Evolutionary conservation across 2,888 invertebrate genomes (phyloP).

Genomic region (Chymomyza procnemis): DNA sequence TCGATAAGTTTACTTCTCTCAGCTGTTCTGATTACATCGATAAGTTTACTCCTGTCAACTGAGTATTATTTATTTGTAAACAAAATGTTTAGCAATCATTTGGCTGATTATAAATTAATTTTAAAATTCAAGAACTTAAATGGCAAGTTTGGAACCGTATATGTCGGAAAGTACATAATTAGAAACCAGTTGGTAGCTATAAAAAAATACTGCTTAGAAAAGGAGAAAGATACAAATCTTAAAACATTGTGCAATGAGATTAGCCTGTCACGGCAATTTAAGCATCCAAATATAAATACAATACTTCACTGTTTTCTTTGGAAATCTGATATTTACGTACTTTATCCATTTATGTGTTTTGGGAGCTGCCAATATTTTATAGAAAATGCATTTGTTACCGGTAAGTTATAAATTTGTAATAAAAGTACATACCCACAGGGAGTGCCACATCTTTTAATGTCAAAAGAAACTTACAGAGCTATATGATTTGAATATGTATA

Average conservation of each 20-base stretch:
- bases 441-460: no score
- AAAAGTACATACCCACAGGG: no score
- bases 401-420: constrained; percentile 35
- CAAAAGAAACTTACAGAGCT: no score
- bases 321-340: constrained; percentile 87
- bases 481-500: no score
- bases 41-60: neutral
- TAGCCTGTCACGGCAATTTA: constrained; percentile 85
- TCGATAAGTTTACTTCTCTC: no score
- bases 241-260: constrained; percentile 86
- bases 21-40: no score
- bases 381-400: constrained; percentile 83
- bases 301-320: constrained; percentile 88
- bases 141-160: constrained; percentile 83
- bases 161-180: constrained; percentile 84
- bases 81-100: constrained; percentile 81
- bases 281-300: constrained; percentile 88
- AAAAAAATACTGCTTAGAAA: constrained; percentile 88
- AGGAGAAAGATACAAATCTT: constrained; percentile 81
- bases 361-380: constrained; percentile 91
- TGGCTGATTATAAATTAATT: constrained; percentile 84
- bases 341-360: constrained; percentile 90
- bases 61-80: neutral
- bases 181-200: constrained; percentile 85
- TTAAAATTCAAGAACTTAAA: constrained; percentile 83